phyloP scores from a whole-genome alignment of 2,113 vertebrate genomes.

The Heterotilapia buettikoferi region DNA sequence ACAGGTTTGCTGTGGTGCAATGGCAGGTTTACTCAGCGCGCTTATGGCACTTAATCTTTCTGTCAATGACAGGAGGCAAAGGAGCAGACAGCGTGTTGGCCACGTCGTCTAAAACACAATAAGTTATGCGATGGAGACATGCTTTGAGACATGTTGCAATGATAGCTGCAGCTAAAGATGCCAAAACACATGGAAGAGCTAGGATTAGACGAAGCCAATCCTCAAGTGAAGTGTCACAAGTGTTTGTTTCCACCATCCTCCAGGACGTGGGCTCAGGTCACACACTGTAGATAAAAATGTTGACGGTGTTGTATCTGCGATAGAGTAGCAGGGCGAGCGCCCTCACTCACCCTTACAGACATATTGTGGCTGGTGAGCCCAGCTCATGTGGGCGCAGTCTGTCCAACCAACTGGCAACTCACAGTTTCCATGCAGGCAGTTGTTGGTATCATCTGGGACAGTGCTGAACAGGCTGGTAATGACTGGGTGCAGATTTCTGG shows the following conservation, averaged over 20 bases:
- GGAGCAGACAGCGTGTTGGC: not conserved
- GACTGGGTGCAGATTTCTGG: constrained; percentile 1
- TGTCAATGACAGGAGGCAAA: not conserved
- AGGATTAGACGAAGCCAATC: not conserved
- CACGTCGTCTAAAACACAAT: not conserved
- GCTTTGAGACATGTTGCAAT: not conserved
- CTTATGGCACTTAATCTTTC: not conserved
- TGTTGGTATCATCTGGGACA: not conserved
- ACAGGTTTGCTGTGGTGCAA: not conserved
- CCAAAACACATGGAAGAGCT: not conserved
- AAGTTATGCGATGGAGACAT: not conserved
- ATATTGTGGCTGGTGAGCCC: not conserved
- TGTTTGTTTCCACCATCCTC: not conserved
- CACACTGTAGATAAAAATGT: not conserved
- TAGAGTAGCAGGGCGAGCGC: not conserved
- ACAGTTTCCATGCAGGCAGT: constrained; percentile 26
- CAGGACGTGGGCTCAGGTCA: not conserved
- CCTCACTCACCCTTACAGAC: not conserved
- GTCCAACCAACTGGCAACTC: not conserved
- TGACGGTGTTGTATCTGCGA: not conserved
- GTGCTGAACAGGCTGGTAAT: constrained; percentile 7
- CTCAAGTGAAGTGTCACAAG: not conserved
- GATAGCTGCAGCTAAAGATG: not conserved
- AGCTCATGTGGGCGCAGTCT: not conserved
- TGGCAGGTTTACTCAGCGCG: not conserved